A percentile compares a stretch with the other conserved stretches of the same genome.
phyloP scores from a whole-genome alignment of 2,888 invertebrate species.

The Drosophila ochracea region DNA sequence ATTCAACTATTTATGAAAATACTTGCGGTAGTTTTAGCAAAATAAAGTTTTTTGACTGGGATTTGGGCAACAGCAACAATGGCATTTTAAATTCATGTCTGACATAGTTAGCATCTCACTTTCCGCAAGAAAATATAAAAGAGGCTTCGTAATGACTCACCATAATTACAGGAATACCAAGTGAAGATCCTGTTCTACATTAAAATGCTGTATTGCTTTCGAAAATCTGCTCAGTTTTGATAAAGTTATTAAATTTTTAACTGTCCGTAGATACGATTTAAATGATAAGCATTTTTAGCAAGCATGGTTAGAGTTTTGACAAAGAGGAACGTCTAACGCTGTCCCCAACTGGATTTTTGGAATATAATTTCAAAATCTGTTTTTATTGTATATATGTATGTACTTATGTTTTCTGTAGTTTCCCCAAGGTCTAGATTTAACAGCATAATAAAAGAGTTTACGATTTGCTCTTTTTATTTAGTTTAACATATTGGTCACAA shows the following conservation, averaged over 20 bases:
- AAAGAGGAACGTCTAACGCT: not conserved
- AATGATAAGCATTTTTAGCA: not conserved
- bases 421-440: not conserved
- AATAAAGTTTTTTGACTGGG: conserved; percentile 32
- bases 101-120: conserved; percentile 23
- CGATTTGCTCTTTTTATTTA: not conserved
- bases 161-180: not conserved
- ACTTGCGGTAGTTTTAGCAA: conserved; percentile 65
- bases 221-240: not conserved
- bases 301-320: not conserved
- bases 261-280: not conserved
- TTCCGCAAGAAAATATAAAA: not conserved
- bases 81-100: conserved; percentile 28
- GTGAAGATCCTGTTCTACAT: not conserved
- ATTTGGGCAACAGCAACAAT: conserved; percentile 18
- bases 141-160: not conserved
- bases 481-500: not conserved
- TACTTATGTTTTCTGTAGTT: not conserved
- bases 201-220: not conserved
- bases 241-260: not conserved
- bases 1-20: conserved; percentile 78
- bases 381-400: not conserved
- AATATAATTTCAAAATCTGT: not conserved
- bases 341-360: not conserved
- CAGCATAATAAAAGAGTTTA: not conserved